These are phyloP conservation scores for Collichthys lucidus DNA, from an alignment of 2,113 vertebrate genomes.

Conservation along the genomic window DNA sequence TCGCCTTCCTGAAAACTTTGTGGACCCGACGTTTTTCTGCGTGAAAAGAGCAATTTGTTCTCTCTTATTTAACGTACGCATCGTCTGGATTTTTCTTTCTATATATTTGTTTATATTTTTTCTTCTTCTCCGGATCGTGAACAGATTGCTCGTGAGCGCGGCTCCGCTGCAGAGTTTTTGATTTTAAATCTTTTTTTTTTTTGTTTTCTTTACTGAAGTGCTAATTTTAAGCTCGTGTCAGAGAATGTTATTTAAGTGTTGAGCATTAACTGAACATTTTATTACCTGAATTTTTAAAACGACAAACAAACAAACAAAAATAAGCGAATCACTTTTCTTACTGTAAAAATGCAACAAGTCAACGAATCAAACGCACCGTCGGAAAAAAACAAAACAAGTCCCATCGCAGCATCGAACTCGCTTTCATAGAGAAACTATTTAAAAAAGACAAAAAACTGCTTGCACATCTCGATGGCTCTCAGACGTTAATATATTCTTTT, in stretches of 20 bases:
- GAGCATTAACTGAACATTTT: constrained; percentile 77
- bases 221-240: constrained; percentile 61
- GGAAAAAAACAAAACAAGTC: constrained; percentile 1
- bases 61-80: constrained; percentile 71
- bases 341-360: constrained; percentile 65
- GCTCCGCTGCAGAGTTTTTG: constrained; percentile 33
- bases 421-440: constrained; percentile 55
- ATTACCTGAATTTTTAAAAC: constrained; percentile 75
- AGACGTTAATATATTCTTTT: constrained; percentile 7
- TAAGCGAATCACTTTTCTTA: constrained; percentile 67
- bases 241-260: constrained; percentile 81
- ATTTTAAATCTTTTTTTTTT: constrained; percentile 1
- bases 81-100: constrained; percentile 39
- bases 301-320: too few species aligned
- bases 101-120: not conserved
- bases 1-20: constrained; percentile 90
- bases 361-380: not conserved
- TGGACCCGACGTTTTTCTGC: constrained; percentile 73
- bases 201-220: constrained; percentile 61
- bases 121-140: constrained; percentile 38
- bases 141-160: constrained; percentile 46
- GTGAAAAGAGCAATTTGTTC: constrained; percentile 33
- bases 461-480: constrained; percentile 21
- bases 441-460: constrained; percentile 22
- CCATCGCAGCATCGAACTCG: constrained; percentile 32